Base-by-base conservation (phyloP, 2,113 vertebrate genomes). In the Morone chrysops region DNA sequence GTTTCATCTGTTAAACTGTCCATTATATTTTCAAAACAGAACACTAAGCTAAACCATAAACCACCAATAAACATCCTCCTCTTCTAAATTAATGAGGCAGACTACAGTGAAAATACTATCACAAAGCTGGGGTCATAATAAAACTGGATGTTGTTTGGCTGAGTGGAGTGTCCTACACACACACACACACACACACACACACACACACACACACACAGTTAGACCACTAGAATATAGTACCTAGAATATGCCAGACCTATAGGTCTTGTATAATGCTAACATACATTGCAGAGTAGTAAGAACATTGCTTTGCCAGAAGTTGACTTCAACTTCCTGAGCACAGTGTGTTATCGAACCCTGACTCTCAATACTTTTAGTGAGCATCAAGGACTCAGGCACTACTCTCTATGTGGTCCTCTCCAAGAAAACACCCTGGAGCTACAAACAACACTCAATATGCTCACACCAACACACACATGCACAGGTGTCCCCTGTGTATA, bases 41-140 rank as follows among this genome's bases (percentile, higher is more conserved):
- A 71, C 71, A 83, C 40, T 70, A 82, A 73, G 78, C 74, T 65
- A 72, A 87, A 82, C 69, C 80, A 85, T 90, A 80, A 86, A 86
- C 45, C 76, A 36, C 83, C 81, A 73, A 78, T 89, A 91, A 91
- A 91, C 90, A 80, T 79, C 75, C 65, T 59, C 82, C 78, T 82
- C 82, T 68, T 89, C 85, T 79, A 82, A 93, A 87, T 90, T 90
- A 89, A 92, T 86, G 89, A 87, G 81, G 71, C 89, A 70, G 63
- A 83, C 63, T 77, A 60, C 67, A 79, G 83, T 86, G 70, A 75
- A 91, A 86, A 83, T 83, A 79, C 75, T 83, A 75, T 78, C 78
- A 78, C 71, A 86, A 85, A 80, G 65, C 84, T 74, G 61, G 53
- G 61, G 78, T 85, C 78, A 80, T 75, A 85, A 82, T 90, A 89